These are phyloP conservation scores for Caenorhabditis sp. DNA, from an alignment of 2,888 invertebrate species.

Conservation along the genomic window DNA sequence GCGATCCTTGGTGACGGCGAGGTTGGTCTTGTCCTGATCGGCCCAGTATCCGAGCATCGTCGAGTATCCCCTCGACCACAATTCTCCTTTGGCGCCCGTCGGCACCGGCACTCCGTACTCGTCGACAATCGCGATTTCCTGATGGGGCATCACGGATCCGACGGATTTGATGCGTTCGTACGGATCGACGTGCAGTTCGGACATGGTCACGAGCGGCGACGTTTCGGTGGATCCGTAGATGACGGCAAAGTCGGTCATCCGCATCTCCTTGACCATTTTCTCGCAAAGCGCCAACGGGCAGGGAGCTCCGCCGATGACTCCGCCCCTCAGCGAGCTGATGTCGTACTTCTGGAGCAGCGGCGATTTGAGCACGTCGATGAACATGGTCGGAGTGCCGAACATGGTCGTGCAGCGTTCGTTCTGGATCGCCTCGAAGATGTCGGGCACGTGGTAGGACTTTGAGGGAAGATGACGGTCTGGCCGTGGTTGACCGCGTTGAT, in stretches of 20 bases:
- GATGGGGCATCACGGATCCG: conserved; percentile 81
- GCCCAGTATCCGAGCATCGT: conserved; percentile 87
- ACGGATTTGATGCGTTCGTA: conserved; percentile 81
- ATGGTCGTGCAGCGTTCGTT: conserved; percentile 83
- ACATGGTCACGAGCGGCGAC: conserved; percentile 81
- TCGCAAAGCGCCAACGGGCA: conserved; percentile 83
- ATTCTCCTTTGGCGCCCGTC: conserved; percentile 74
- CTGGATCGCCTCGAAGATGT: conserved; percentile 83
- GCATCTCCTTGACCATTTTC: conserved; percentile 80
- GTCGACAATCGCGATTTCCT: conserved; percentile 80
- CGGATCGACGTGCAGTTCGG: conserved; percentile 80
- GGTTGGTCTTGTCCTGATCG: conserved; percentile 86
- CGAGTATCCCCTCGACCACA: conserved; percentile 83
- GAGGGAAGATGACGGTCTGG: conserved; percentile 80
- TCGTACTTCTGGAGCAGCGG: conserved; percentile 79
- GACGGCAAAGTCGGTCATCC: conserved; percentile 74
- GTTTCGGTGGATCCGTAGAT: conserved; percentile 56
- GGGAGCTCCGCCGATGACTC: conserved; percentile 84
- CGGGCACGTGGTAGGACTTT: conserved; percentile 82
- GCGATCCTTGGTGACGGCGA: conserved; percentile 84
- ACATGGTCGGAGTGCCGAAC: conserved; percentile 82
- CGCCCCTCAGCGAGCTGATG: conserved; percentile 70
- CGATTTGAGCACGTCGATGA: conserved; percentile 80
- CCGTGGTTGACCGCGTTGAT: conserved; percentile 82
- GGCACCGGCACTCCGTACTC: conserved; percentile 50